Base-by-base conservation (phyloP, 2,113 vertebrate genomes). In the Albula goreensis region DNA sequence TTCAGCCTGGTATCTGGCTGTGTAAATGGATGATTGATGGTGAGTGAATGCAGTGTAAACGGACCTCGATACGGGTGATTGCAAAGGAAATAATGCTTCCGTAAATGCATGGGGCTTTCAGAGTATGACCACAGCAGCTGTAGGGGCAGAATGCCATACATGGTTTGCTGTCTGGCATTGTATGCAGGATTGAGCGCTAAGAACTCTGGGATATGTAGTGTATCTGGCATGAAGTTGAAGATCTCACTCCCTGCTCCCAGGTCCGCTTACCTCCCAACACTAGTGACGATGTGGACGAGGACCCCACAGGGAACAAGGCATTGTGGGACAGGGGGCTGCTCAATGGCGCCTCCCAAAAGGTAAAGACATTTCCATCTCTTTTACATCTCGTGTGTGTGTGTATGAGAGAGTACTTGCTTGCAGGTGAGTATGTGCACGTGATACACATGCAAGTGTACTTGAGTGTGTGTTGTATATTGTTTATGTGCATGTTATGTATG, bases 251-350 rank as follows among this genome's bases (percentile, higher is more conserved):
- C 12, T 50, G 85, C 85, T 10, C 12, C 84, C 17, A 99, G 98
- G 98, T 99, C 57, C 97, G 98, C 51, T 93, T 99, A 50, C 98
- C 98, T 3, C 97, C 97, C 81, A 99, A 99, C 91, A 99, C 97
- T 51, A 99, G 98, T 0, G 98, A 99, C 25, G 98, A 99, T 82
- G 98, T 99, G 17, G 98, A 99, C 83, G 98, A 99, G 88, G 98
- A 99, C 90, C 98, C 98, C 19, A 99, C 98, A 0, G 98, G 98
- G 88, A 99, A 99, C 95, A 99, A 99, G 94, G 98, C 98, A 0
- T 92, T 99, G 22, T 99, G 98, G 98, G 98, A 99, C 91, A 94
- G 98, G 31, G 98, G 98, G 0, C 96, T 99, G 15, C 98, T 99
- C 9, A 99, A 99, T 6, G 98, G 98, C 81, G 98, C 98, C 0